phyloP scores from a whole-genome alignment of 2,888 invertebrate species.

The Acanthosepion lycidas region DNA sequence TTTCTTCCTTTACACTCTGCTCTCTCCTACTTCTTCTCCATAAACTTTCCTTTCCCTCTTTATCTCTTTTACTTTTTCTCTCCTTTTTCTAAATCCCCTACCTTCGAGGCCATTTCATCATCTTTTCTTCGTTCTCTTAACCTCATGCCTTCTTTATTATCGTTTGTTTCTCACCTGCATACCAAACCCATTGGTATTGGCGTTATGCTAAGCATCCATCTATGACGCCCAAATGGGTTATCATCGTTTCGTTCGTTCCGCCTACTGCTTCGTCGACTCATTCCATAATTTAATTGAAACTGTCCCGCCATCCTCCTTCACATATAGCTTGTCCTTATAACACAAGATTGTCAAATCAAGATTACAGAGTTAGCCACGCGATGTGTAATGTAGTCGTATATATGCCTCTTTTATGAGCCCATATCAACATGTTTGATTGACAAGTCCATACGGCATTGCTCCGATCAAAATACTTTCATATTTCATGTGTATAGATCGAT shows the following conservation, averaged over 20 bases:
- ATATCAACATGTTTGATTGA: not conserved
- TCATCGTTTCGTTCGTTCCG: not conserved
- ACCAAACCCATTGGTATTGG: not conserved
- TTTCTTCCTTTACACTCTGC: too few species aligned
- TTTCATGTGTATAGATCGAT: not conserved
- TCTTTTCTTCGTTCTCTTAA: not conserved
- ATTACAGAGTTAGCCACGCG: not conserved
- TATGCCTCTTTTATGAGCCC: not conserved
- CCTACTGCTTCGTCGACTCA: not conserved
- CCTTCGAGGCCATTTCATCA: not conserved
- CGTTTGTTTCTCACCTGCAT: not conserved
- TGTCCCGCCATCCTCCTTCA: not conserved
- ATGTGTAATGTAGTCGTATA: not conserved
- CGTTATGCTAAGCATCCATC: not conserved
- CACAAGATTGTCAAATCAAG: not conserved
- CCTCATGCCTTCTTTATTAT: not conserved
- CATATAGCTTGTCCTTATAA: not conserved
- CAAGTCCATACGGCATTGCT: not conserved
- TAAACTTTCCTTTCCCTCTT: too few species aligned
- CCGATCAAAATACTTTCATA: not conserved
- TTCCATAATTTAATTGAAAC: slow-evolving; percentile 11
- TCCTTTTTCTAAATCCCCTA: too few species aligned
- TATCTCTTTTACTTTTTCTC: too few species aligned
- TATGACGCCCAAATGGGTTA: not conserved
- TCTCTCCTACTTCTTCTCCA: too few species aligned